Base-by-base conservation (phyloP, 2,888 invertebrate species). In the Cyrtodaria siliqua region DNA sequence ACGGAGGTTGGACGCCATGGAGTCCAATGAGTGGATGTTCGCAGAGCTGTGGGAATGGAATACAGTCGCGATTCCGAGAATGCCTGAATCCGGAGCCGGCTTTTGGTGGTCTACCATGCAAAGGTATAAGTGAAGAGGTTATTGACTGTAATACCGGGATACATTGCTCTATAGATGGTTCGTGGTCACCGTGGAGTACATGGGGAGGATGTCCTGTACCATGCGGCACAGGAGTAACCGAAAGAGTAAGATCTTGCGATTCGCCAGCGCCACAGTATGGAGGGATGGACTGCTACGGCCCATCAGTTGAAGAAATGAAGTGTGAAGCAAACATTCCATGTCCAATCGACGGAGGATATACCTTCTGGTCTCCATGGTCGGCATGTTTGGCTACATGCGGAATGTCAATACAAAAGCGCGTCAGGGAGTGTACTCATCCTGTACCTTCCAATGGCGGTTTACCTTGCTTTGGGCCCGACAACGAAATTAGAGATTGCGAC, bases 1-100 rank as follows among this genome's bases (percentile, higher is more conserved):
- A 79, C 60, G 82, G 82, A n/a, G 61, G 53, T 2, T 81, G 77
- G 81, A 55, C 74, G 0, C 26, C 56, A 6, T 81, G 81, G 81
- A 42, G 56, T 14, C 33, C 57, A 14, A 69, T 59, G 61, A 57
- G 64, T 4, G 33, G n/a, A 14, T 81, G 81, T 59, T 59, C 64
- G 4, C 57, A 33, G 9, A 47, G 68, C 0, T 81, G 81, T 57
- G 81, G 78, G 2, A 24, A 49, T 9, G 78, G 81, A 44, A 24
- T 61, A 38, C 29, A 62, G n/a, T 18, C 14, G 2, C 55, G 78
- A 44, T 26, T 23, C 8, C n/a, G 81, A n/a, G 14, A 44, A 2
- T 81, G 81, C 57, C 18, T 20, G 1, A 57, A 78, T 23, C 83
- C 83, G n/a, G 3, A 8, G 42, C 79, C 75, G 12, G 62, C 56